Evolutionary conservation across 2,797 vertebrate species (phyloP).

Genomic region (Oophaga sylvatica): DNA sequence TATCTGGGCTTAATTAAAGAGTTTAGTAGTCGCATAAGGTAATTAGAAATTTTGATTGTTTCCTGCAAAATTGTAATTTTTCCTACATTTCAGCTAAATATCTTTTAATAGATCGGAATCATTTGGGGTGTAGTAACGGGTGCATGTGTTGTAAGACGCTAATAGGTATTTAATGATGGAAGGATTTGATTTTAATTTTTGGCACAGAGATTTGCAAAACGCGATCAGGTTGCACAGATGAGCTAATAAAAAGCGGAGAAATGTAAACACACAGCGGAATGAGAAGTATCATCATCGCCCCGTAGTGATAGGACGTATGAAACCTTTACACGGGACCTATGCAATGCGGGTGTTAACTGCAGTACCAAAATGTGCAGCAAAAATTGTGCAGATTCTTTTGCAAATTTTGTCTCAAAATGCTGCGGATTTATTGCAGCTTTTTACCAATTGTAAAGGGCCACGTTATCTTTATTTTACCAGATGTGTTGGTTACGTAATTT

Average conservation of each 20-base stretch:
- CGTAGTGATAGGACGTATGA: not conserved
- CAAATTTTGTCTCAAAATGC: no score
- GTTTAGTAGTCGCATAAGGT: constrained; percentile 55
- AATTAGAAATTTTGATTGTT: constrained; percentile 37
- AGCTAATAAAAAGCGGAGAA: not conserved
- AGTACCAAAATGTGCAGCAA: no score
- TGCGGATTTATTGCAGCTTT: no score
- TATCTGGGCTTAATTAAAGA: constrained; percentile 47
- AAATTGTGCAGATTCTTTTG: no score
- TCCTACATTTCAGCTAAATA: constrained; percentile 45
- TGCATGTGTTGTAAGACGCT: constrained; percentile 19
- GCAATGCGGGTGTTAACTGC: no score
- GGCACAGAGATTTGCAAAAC: constrained; percentile 11
- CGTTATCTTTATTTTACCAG: no score
- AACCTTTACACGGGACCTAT: not conserved
- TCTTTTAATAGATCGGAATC: constrained; percentile 49
- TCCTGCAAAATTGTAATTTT: constrained; percentile 15
- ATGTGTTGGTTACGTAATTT: no score
- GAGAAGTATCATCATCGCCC: not conserved
- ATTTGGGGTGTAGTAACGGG: constrained; percentile 27
- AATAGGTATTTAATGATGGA: constrained; percentile 52
- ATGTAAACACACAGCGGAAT: not conserved
- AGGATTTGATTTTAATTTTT: constrained; percentile 42
- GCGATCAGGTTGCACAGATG: not conserved
- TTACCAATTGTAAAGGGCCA: no score